These are phyloP conservation scores for Ispidina lecontei DNA, from an alignment of 2,797 vertebrate genomes.

Conservation along the genomic window DNA sequence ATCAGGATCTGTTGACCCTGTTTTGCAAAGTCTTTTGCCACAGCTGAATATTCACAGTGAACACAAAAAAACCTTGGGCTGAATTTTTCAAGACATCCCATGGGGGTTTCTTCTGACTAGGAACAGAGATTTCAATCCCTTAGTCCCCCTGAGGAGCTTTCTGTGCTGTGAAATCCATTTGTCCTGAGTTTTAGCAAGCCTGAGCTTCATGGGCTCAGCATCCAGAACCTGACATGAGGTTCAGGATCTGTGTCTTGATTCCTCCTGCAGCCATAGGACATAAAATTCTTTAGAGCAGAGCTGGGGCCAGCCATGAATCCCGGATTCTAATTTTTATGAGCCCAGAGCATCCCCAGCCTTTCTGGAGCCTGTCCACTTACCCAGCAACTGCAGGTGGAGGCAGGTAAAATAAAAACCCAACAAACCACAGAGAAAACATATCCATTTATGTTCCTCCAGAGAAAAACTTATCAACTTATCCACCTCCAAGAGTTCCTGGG, in stretches of 20 bases:
- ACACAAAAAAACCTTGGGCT: neutral
- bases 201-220: neutral
- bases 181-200: neutral
- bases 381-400: neutral
- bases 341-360: neutral
- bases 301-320: neutral
- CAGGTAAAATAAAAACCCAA: neutral
- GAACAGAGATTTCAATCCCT: neutral
- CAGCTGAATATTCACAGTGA: neutral
- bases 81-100: neutral
- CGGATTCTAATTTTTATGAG: neutral
- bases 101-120: neutral
- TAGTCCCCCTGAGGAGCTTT: neutral
- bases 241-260: neutral
- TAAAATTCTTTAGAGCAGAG: neutral
- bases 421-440: neutral
- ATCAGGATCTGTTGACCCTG: neutral
- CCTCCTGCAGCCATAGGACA: neutral
- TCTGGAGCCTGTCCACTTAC: neutral
- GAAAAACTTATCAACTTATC: neutral
- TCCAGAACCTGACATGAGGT: neutral
- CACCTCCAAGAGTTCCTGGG: neutral
- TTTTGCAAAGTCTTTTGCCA: neutral
- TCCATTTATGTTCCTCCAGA: neutral
- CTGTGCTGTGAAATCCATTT: neutral